phyloP scores from a whole-genome alignment of 1,140 invertebrate genomes.

The Papilio polytes region DNA sequence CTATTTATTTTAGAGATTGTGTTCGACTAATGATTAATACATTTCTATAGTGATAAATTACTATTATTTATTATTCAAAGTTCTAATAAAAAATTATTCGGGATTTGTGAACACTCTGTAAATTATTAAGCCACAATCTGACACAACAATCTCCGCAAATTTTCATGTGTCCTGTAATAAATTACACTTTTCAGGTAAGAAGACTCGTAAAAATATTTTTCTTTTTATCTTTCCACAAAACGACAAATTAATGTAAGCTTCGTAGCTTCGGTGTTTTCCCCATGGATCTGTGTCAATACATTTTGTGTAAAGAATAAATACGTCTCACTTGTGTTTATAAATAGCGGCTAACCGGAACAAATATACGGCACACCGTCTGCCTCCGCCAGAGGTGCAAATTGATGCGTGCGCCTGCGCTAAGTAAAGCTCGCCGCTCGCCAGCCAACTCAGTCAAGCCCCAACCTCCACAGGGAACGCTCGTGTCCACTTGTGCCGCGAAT shows the following conservation, averaged over 20 bases:
- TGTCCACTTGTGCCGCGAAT: conserved; percentile 55
- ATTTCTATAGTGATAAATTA: neutral
- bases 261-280: conserved; percentile 54
- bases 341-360: conserved; percentile 78
- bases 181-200: conserved; percentile 26
- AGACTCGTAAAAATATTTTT: conserved; percentile 38
- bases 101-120: neutral
- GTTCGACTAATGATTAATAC: neutral
- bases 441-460: conserved; percentile 61
- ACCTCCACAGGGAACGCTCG: conserved; percentile 60
- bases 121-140: conserved; percentile 22
- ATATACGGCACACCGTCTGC: conserved; percentile 77
- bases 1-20: neutral
- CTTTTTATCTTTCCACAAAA: conserved; percentile 24
- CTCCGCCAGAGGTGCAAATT: conserved; percentile 72
- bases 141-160: neutral
- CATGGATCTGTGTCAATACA: conserved; percentile 75
- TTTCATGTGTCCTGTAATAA: conserved; percentile 12
- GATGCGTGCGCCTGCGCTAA: conserved; percentile 52
- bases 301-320: conserved; percentile 70
- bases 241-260: conserved; percentile 40
- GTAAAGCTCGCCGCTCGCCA: conserved; percentile 51
- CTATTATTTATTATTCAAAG: neutral
- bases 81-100: neutral
- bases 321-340: conserved; percentile 78